phyloP scores from a whole-genome alignment of 1,140 invertebrate genomes.

The Maconellicoccus hirsutus region DNA sequence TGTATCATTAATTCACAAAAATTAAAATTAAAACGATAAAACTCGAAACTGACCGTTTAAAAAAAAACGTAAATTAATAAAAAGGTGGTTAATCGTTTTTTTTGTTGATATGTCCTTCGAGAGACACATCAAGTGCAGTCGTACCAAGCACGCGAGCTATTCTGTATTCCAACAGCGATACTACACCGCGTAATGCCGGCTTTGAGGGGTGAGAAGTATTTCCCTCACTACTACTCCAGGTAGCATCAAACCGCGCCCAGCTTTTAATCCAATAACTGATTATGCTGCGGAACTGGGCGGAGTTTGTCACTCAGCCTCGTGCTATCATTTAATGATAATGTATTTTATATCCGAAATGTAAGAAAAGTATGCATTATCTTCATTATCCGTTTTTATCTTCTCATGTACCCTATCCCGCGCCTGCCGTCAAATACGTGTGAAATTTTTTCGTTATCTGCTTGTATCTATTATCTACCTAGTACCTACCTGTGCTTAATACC shows the following conservation, averaged over 20 bases:
- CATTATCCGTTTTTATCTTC: no score
- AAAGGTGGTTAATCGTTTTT: neutral
- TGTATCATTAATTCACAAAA: neutral
- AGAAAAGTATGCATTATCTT: neutral
- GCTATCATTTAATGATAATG: slow-evolving; percentile 7
- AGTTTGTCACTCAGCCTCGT: neutral
- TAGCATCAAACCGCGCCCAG: slow-evolving; percentile 15
- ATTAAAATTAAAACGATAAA: no score
- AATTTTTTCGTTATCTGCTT: no score
- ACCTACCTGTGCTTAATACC: no score
- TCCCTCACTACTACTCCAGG: neutral
- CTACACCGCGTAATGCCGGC: neutral
- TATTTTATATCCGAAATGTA: neutral
- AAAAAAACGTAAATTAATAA: no score
- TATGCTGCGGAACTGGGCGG: neutral
- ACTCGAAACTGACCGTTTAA: no score
- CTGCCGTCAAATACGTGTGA: no score
- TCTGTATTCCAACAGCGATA: neutral
- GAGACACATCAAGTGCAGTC: neutral
- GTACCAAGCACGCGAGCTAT: slow-evolving; percentile 3
- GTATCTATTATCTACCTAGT: no score
- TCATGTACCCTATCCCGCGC: no score
- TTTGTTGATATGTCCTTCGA: neutral
- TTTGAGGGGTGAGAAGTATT: neutral
- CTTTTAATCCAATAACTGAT: slow-evolving; percentile 16